These are phyloP conservation scores for Adelges cooleyi DNA, from an alignment of 1,140 invertebrate species.

Conservation along the genomic window DNA sequence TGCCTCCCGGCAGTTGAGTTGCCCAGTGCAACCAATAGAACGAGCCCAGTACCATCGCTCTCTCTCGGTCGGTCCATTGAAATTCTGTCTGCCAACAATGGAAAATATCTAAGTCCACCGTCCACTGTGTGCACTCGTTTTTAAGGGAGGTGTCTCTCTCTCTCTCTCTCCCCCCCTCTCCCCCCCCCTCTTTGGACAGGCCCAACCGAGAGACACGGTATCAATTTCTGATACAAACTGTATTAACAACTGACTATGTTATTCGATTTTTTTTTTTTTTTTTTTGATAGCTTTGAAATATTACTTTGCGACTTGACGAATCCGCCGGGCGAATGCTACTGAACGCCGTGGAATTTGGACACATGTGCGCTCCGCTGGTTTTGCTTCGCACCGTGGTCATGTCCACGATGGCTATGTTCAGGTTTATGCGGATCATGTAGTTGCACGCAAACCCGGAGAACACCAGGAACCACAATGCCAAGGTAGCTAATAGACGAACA, in stretches of 20 bases:
- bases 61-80: constrained; percentile 54
- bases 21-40: constrained; percentile 66
- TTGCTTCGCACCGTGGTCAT: constrained; percentile 49
- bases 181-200: too few relatives aligned
- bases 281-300: too few relatives aligned
- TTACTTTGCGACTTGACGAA: too few relatives aligned
- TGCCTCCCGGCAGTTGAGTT: constrained; percentile 60
- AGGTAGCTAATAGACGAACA: constrained; percentile 39
- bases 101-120: too few relatives aligned
- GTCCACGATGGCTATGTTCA: constrained; percentile 75
- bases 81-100: constrained; percentile 37
- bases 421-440: constrained; percentile 68
- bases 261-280: too few relatives aligned
- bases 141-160: too few relatives aligned
- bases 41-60: constrained; percentile 55
- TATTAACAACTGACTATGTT: too few relatives aligned
- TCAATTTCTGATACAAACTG: too few relatives aligned
- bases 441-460: constrained; percentile 64
- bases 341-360: background rate
- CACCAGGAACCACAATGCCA: constrained; percentile 50
- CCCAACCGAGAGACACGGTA: too few relatives aligned
- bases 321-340: background rate
- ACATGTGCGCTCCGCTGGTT: background rate
- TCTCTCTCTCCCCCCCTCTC: too few relatives aligned
- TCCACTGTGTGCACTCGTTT: too few relatives aligned